Conservation (phyloP, 2,797 vertebrate genomes). For the Peromyscus aztecus region DNA sequence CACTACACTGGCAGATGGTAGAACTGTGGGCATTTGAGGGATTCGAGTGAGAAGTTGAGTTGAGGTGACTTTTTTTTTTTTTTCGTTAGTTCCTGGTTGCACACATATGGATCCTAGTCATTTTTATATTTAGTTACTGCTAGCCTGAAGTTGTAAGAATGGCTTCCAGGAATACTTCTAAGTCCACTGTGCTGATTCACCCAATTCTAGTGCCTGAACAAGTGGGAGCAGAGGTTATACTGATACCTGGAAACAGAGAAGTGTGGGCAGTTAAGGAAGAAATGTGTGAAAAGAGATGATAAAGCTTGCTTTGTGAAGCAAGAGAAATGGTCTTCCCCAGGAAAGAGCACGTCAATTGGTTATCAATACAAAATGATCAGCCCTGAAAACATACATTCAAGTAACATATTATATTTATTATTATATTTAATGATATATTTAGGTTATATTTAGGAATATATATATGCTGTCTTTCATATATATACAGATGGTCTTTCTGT, state of each 20-base stretch:
- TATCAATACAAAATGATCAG: background rate
- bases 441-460: background rate
- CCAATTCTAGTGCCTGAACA: background rate
- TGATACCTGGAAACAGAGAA: background rate
- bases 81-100: background rate
- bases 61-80: slow-evolving; percentile 27
- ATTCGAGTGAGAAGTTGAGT: background rate
- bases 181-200: background rate
- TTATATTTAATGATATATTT: background rate
- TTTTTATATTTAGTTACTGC: background rate
- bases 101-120: background rate
- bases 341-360: background rate
- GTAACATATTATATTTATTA: background rate
- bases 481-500: no score
- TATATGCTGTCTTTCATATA: no score
- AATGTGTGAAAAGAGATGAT: background rate
- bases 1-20: background rate
- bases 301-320: background rate
- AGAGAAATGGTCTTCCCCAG: no score
- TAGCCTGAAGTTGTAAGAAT: background rate
- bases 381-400: background rate
- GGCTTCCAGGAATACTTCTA: background rate
- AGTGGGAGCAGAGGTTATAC: background rate
- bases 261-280: background rate
- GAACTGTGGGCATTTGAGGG: background rate